Base-by-base conservation (phyloP, 2,888 invertebrate species). In the Rotaria magnacalcarata region DNA sequence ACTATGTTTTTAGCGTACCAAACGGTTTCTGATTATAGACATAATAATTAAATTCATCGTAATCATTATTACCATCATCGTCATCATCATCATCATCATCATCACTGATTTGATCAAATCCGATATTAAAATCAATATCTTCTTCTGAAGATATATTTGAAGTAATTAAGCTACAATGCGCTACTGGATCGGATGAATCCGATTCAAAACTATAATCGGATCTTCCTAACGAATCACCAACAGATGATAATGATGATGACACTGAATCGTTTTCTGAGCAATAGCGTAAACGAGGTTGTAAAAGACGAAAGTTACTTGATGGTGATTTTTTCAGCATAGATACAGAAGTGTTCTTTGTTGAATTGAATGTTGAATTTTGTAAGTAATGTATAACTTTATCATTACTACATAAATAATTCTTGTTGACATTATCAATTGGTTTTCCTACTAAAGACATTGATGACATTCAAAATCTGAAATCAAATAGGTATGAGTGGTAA, bases 261-360 rank as follows among this genome's bases (percentile, higher is more conserved):
- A 67, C 34, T 19, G 67, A 67, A 67, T 67, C 67, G 34, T 67
- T 67, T 67, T 67, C 67, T 27, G 67, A 67, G 19, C 34, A 67
- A 16, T 34, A 67, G 16, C 67, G 67, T 34, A 41, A 19, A 41
- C 67, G 67, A 67, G 16, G 34, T 67, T 67, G 67, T 27, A 67
- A 34, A 34, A 27, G 6, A 67, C 3, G 34, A 5, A 27, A 27
- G 16, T 67, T 27, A 67, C 14, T 67, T 27, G 27, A 2, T 67
- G 27, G 6, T 14, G 67, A 34, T 16, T 14, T 19, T 19, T 14
- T 19, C 4, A 34, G 67, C 34, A 67, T 34, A 0, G 27, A 6
- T 34, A 34, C 2, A 6, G 67, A 67, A 27, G 19, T 67, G 14
- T 11, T 52, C 16, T 52, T 14, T 34, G 67, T 41, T 34, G 34